phyloP scores from a whole-genome alignment of 2,888 invertebrate species.

The Hirtodrosophila cameraria region DNA sequence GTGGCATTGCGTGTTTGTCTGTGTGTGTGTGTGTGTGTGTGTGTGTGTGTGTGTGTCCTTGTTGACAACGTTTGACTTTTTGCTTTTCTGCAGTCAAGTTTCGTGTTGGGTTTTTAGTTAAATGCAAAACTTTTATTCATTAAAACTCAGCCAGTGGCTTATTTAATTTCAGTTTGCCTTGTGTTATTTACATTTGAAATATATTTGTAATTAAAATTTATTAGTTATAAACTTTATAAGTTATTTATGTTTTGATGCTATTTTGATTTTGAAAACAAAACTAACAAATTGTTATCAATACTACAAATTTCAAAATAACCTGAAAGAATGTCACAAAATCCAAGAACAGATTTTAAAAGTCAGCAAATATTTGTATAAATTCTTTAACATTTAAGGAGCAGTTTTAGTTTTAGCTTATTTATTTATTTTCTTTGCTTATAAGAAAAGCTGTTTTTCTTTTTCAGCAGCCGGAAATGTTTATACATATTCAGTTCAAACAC shows the following conservation, averaged over 20 bases:
- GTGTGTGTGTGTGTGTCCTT: conserved; percentile 4
- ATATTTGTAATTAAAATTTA: conserved; percentile 23
- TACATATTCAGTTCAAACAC: conserved; percentile 1
- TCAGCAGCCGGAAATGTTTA: conserved; percentile 6
- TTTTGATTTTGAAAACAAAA: no score
- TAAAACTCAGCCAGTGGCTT: conserved; percentile 24
- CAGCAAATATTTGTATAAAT: no score
- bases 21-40: background rate
- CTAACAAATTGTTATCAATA: no score
- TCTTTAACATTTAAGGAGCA: no score
- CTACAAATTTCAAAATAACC: no score
- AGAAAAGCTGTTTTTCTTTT: background rate
- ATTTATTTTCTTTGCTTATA: conserved; percentile 1
- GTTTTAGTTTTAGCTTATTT: background rate
- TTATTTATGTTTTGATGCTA: no score
- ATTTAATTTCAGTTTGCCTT: conserved; percentile 26
- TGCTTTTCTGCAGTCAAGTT: conserved; percentile 21
- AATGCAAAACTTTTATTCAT: conserved; percentile 33
- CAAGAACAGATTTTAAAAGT: no score
- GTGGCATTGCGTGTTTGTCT: background rate
- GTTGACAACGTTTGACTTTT: conserved; percentile 33
- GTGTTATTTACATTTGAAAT: background rate
- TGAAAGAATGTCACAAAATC: no score
- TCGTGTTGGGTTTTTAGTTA: conserved; percentile 9
- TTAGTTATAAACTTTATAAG: background rate